Conservation (phyloP, 2,797 vertebrate species). For the Eulemur albifrons region DNA sequence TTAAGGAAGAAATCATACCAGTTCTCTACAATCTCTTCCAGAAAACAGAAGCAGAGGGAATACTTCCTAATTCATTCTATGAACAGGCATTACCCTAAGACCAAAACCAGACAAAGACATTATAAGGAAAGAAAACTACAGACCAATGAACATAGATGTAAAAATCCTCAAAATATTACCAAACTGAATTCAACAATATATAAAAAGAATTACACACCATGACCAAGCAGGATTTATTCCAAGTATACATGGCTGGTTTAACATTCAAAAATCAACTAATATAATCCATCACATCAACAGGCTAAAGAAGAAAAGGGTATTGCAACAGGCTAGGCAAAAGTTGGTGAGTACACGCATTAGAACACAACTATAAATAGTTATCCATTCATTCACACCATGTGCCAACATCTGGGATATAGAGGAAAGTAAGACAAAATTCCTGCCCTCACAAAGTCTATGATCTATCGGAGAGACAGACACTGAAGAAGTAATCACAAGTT, state of each 20-base stretch:
- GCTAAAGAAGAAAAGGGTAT: background rate
- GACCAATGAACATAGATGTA: background rate
- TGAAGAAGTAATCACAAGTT: background rate
- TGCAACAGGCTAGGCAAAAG: background rate
- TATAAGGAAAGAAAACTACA: background rate
- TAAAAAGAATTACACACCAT: background rate
- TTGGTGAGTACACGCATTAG: background rate
- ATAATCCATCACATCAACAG: background rate
- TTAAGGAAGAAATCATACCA: slow-evolving; percentile 15
- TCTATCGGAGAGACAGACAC: background rate
- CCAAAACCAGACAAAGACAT: slow-evolving; percentile 30
- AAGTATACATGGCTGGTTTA: background rate
- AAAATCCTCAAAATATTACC: background rate
- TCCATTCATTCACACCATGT: background rate
- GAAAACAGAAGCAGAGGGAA: background rate
- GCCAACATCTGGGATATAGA: background rate
- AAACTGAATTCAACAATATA: background rate
- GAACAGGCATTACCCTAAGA: slow-evolving; percentile 1
- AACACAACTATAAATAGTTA: background rate
- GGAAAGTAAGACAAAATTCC: slow-evolving; percentile 6
- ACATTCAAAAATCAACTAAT: slow-evolving; percentile 3
- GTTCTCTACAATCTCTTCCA: slow-evolving; percentile 26
- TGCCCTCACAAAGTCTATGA: background rate
- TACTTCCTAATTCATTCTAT: background rate
- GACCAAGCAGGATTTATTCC: background rate